Conservation (phyloP, 2,888 invertebrate species). For the Drosophila algonquin region DNA sequence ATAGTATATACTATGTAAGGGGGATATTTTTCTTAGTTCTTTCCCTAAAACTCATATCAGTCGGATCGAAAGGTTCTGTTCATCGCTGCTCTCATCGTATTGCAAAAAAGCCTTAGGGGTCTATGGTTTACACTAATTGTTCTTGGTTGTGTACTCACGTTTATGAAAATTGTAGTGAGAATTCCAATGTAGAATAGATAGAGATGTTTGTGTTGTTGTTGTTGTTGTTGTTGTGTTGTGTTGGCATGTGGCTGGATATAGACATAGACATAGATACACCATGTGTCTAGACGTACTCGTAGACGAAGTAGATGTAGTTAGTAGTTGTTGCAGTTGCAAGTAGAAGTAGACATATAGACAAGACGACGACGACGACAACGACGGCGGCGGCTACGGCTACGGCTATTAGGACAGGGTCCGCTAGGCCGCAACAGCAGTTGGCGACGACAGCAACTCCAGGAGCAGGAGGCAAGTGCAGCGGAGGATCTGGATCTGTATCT, state of each 20-base stretch:
- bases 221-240: background rate
- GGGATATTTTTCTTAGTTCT: background rate
- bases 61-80: background rate
- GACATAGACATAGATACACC: slow-evolving; percentile 29
- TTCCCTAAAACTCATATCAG: background rate
- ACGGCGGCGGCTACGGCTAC: slow-evolving; percentile 52
- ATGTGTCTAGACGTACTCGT: slow-evolving; percentile 57
- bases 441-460: slow-evolving; percentile 18
- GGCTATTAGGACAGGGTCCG: slow-evolving; percentile 38
- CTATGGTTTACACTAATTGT: background rate
- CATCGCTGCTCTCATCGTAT: background rate
- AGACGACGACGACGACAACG: slow-evolving; percentile 70
- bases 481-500: background rate
- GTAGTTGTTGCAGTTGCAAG: slow-evolving; percentile 54
- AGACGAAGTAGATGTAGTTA: slow-evolving; percentile 53
- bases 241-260: slow-evolving; percentile 16
- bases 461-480: slow-evolving; percentile 22
- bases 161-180: slow-evolving; percentile 53
- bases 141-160: slow-evolving; percentile 47
- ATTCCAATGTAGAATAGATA: slow-evolving; percentile 49
- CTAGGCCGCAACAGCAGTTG: slow-evolving; percentile 12
- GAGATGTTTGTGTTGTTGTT: background rate
- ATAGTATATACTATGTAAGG: background rate
- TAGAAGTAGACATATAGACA: slow-evolving; percentile 75
- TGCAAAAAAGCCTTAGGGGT: background rate